Evolutionary conservation across 1,140 invertebrate genomes (phyloP).

Genomic region (Dendrolimus punctatus): DNA sequence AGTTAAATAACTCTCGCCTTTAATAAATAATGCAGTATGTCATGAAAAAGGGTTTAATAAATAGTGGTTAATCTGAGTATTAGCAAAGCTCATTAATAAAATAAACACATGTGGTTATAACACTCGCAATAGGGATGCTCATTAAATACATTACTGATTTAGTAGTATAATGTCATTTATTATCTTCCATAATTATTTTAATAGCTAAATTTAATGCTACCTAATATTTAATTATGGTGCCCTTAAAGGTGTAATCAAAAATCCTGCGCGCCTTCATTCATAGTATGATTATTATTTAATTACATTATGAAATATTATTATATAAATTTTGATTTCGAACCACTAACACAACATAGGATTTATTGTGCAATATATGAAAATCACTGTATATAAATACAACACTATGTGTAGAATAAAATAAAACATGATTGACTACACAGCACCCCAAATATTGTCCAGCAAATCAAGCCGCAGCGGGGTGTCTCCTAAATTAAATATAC

Average conservation of each 20-base stretch:
- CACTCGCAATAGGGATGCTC: no score
- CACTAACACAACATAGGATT: constrained; percentile 31
- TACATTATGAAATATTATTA: constrained; percentile 22
- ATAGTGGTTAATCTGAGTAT: no score
- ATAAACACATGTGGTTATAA: no score
- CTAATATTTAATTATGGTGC: no score
- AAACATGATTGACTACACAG: constrained; percentile 66
- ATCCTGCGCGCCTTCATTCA: constrained; percentile 1
- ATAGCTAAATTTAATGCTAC: no score
- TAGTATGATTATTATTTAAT: constrained; percentile 20
- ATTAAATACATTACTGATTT: no score
- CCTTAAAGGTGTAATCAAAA: not conserved
- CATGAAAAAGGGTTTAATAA: no score
- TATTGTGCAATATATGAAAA: constrained; percentile 53
- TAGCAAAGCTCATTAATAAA: no score
- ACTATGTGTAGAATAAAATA: constrained; percentile 43
- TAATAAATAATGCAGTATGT: no score
- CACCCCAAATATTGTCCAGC: constrained; percentile 59
- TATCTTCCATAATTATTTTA: no score
- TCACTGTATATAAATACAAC: constrained; percentile 56
- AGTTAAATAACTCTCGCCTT: no score
- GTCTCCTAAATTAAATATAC: constrained; percentile 42
- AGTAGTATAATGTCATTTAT: no score
- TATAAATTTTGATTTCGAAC: constrained; percentile 33
- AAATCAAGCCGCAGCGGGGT: constrained; percentile 42